Conservation (phyloP, 2,888 invertebrate genomes). For the Tenthredo scrophulariae region DNA sequence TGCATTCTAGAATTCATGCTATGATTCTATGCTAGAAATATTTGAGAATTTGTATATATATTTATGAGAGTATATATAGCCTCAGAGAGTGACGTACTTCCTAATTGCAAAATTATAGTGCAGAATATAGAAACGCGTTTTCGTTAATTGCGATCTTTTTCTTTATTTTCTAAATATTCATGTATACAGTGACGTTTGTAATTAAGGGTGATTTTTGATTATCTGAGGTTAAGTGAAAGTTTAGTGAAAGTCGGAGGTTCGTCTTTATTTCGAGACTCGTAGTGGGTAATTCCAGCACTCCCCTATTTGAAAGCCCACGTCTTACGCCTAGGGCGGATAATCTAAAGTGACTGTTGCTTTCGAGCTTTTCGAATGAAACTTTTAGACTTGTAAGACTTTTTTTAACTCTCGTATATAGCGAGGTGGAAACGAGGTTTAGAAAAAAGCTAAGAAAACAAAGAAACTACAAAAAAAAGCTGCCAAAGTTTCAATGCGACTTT, state of each 20-base stretch:
- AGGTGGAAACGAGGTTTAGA: neutral
- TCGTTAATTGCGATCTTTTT: neutral
- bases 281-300: neutral
- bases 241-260: neutral
- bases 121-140: neutral
- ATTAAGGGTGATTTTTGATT: neutral
- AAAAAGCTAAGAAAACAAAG: neutral
- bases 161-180: neutral
- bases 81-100: neutral
- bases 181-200: neutral
- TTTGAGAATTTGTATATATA: neutral
- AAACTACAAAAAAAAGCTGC: neutral
- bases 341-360: slow-evolving; percentile 20
- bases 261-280: neutral
- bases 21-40: neutral
- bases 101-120: neutral
- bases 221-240: neutral
- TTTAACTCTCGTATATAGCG: neutral
- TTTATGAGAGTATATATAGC: neutral
- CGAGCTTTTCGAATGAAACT: slow-evolving; percentile 10
- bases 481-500: neutral
- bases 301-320: neutral
- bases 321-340: slow-evolving; percentile 7
- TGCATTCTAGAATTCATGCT: neutral
- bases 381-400: neutral